These are phyloP conservation scores for Dichetophora obliterata DNA, from an alignment of 2,888 invertebrate genomes.

Conservation along the genomic window DNA sequence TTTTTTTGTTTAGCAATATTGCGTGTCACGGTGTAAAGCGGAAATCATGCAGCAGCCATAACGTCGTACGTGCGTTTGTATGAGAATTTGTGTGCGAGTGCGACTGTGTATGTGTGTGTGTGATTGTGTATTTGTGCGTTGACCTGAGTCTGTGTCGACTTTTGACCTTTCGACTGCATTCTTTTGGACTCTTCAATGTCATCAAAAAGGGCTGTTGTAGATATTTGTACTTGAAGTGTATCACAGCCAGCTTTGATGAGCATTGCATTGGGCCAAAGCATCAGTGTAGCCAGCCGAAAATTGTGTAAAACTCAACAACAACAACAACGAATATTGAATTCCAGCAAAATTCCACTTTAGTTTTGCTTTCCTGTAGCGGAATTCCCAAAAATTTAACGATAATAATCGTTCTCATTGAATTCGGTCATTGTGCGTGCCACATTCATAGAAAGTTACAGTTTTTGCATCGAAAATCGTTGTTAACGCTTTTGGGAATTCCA, in stretches of 20 bases:
- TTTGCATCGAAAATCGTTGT: too few relatives aligned
- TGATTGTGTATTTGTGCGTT: conserved; percentile 41
- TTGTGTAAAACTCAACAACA: not conserved
- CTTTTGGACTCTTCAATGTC: conserved; percentile 64
- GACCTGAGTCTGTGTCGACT: conserved; percentile 12
- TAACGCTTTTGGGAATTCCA: too few relatives aligned
- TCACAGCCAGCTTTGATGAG: conserved; percentile 71
- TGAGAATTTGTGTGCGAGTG: conserved; percentile 38
- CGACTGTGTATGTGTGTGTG: conserved; percentile 38
- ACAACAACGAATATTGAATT: too few relatives aligned
- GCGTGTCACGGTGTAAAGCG: not conserved
- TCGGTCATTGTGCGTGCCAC: too few relatives aligned
- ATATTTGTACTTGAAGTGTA: conserved; percentile 65
- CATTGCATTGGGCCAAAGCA: conserved; percentile 61
- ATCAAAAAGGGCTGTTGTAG: conserved; percentile 70
- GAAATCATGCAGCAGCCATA: conserved; percentile 22
- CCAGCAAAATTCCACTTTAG: not conserved
- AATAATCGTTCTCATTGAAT: too few relatives aligned
- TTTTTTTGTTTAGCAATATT: not conserved
- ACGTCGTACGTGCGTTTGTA: conserved; percentile 44
- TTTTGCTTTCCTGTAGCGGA: not conserved
- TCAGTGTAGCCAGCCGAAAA: not conserved
- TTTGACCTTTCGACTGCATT: conserved; percentile 38
- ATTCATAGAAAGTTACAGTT: too few relatives aligned
- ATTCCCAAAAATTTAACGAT: too few relatives aligned